Evolutionary conservation across 2,113 vertebrate genomes (phyloP).

Genomic region (Passer domesticus): DNA sequence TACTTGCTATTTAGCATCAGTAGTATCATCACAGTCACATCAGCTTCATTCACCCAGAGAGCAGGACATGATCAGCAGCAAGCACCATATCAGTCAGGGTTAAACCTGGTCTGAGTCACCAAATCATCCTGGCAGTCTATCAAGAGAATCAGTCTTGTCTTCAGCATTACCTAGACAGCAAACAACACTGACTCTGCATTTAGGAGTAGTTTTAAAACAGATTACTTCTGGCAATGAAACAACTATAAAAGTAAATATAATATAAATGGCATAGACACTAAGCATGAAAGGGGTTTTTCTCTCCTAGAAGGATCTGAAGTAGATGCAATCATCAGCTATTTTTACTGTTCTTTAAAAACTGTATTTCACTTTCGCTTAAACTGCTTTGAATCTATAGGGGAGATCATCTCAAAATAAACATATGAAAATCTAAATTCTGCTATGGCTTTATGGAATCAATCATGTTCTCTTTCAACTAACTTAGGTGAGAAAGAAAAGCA

Average conservation of each 20-base stretch:
- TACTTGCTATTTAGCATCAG: background rate
- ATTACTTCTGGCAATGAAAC: background rate
- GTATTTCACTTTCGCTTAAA: background rate
- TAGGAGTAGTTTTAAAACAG: background rate
- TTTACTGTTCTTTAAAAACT: background rate
- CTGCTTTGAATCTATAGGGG: background rate
- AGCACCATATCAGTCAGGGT: background rate
- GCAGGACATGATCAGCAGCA: background rate
- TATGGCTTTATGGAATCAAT: background rate
- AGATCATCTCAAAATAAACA: background rate
- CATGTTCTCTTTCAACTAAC: background rate
- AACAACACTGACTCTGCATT: background rate
- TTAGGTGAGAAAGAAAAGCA: background rate
- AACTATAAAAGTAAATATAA: background rate
- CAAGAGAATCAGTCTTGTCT: background rate
- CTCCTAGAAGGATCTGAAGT: background rate
- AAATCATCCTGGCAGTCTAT: background rate
- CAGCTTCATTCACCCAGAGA: background rate
- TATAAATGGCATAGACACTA: background rate
- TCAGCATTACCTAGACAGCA: background rate
- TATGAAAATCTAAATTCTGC: background rate
- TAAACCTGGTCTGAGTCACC: background rate
- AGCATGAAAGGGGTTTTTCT: background rate
- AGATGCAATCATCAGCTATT: background rate
- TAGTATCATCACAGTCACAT: background rate